Conservation (phyloP, 2,797 vertebrate genomes). For the Centroberyx gerrardi region DNA sequence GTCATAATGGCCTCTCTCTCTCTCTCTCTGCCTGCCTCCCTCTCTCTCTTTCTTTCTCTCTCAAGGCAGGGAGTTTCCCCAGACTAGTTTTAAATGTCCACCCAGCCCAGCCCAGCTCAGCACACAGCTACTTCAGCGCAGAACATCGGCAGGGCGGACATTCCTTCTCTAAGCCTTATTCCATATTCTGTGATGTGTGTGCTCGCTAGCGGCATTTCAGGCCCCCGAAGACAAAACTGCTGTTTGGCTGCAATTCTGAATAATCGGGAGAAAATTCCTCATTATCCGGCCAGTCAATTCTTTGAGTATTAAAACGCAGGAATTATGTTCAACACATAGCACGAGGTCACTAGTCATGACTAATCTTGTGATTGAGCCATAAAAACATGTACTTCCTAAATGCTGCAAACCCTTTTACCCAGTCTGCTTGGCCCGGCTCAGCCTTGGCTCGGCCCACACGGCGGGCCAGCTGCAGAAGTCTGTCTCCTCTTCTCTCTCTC, state of each 20-base stretch:
- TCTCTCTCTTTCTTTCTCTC: conserved; percentile 40
- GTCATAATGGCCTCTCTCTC: conserved; percentile 79
- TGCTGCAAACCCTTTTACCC: conserved; percentile 9
- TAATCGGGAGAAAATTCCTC: conserved; percentile 47
- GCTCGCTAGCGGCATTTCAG: conserved; percentile 3
- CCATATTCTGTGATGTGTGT: conserved; percentile 14
- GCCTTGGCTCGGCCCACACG: conserved; percentile 46
- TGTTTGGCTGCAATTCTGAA: conserved; percentile 32
- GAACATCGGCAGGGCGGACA: conserved; percentile 32
- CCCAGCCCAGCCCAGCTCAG: conserved; percentile 50
- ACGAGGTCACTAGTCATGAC: conserved; percentile 55
- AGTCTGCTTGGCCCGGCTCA: conserved; percentile 37
- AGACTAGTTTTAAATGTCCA: conserved; percentile 61
- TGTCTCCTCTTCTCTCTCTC: conserved; percentile 70
- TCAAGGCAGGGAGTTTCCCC: conserved; percentile 80
- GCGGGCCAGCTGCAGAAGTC: conserved; percentile 81
- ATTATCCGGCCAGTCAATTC: conserved; percentile 26
- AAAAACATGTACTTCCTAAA: conserved; percentile 68
- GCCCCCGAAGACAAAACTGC: conserved; percentile 33
- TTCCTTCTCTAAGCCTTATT: conserved; percentile 42
- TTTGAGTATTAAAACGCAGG: conserved; percentile 58
- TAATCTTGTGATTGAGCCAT: conserved; percentile 59
- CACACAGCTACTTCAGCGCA: conserved; percentile 13
- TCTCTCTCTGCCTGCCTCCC: conserved; percentile 44
- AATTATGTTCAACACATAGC: conserved; percentile 45